These are phyloP conservation scores for Rhinichthys klamathensis DNA, from an alignment of 2,113 vertebrate genomes.

Conservation along the genomic window DNA sequence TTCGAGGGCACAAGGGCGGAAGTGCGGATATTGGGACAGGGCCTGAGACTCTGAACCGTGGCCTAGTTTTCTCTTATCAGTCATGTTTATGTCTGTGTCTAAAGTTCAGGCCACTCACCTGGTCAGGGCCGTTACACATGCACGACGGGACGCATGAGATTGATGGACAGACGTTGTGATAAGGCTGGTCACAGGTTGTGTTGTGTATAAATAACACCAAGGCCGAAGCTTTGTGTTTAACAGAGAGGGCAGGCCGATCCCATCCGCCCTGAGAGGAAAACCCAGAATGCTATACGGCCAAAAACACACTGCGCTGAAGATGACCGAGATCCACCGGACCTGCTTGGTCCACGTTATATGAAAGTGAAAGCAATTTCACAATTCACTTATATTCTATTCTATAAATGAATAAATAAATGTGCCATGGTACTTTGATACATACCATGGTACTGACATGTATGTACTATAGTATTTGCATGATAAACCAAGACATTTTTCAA, in stretches of 20 bases:
- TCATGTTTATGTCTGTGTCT: constrained; percentile 19
- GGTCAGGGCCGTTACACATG: constrained; percentile 25
- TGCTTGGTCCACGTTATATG: background rate
- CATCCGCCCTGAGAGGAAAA: constrained; percentile 2
- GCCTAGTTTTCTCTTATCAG: constrained; percentile 11
- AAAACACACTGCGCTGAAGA: background rate
- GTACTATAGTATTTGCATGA: background rate
- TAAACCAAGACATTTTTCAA: background rate
- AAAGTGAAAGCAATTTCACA: background rate
- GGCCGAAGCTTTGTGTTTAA: background rate
- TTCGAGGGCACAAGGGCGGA: too few relatives aligned
- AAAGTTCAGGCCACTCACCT: background rate
- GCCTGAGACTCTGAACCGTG: background rate
- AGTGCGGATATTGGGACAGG: too few relatives aligned
- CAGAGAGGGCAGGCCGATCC: constrained; percentile 13
- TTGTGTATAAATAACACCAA: constrained; percentile 32
- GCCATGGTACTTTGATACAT: background rate
- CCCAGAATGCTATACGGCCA: background rate
- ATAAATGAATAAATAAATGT: background rate
- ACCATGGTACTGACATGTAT: background rate
- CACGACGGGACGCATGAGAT: background rate
- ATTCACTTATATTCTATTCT: background rate
- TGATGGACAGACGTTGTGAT: constrained; percentile 46
- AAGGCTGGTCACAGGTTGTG: constrained; percentile 39
- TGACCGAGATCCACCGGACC: background rate